A percentile compares a stretch with the other conserved stretches of the same genome.
These are phyloP conservation scores for Varroa destructor DNA, from an alignment of 1,140 invertebrate genomes.

Conservation along the genomic window DNA sequence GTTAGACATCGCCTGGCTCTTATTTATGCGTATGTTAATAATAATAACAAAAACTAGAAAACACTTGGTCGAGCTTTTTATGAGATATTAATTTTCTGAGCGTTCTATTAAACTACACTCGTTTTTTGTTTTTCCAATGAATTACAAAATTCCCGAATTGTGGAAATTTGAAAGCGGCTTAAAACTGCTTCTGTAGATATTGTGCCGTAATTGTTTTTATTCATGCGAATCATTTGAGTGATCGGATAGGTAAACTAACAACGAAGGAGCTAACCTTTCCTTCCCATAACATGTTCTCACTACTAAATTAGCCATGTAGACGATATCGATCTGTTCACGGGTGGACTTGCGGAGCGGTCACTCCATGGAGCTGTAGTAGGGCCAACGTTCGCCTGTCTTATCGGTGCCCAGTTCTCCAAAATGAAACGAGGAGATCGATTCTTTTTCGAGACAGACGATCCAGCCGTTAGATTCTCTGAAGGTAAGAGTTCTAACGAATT, in stretches of 20 bases:
- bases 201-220: too few species aligned
- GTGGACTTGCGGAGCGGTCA: constrained; percentile 46
- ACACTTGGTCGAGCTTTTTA: not conserved
- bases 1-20: constrained; percentile 41
- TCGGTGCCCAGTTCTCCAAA: constrained; percentile 48
- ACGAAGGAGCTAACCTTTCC: not conserved
- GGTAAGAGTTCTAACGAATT: constrained; percentile 33
- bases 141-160: not conserved
- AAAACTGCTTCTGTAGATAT: too few species aligned
- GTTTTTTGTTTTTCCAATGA: not conserved
- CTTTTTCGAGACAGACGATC: constrained; percentile 84
- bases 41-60: constrained; percentile 3
- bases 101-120: constrained; percentile 1
- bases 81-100: not conserved
- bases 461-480: constrained; percentile 66
- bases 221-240: not conserved
- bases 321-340: constrained; percentile 49
- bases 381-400: constrained; percentile 48
- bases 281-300: constrained; percentile 8
- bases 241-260: constrained; percentile 12
- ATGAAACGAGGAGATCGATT: constrained; percentile 75
- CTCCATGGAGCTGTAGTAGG: constrained; percentile 46
- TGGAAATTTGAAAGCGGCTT: constrained; percentile 1
- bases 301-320: constrained; percentile 44
- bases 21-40: constrained; percentile 41